Evolutionary conservation across 2,113 vertebrate species (phyloP), one percentile per base, ranked within the genome.

Genomic region (Hemichromis elongatus): DNA sequence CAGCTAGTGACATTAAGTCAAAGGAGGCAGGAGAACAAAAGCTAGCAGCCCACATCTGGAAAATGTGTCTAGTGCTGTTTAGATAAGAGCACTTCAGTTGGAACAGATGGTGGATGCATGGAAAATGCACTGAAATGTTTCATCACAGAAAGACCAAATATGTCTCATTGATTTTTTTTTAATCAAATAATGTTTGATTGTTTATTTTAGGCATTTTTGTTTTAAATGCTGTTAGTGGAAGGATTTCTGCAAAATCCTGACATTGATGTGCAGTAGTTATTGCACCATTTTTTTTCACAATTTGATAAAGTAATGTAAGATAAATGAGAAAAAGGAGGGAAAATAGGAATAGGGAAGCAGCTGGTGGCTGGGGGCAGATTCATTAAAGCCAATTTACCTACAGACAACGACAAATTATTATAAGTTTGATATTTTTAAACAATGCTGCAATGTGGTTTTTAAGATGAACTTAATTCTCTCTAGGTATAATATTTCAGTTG

Each of bases 31-130:
- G 68, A 28, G 24, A 73, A 47, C 42, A 73, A 73, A 73, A 73
- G 68, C 68, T 73, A 73, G 11, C 68, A 73, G 42, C 24, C 68
- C 68, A 73, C 68, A 73, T 47, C 68, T 47, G 42, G 68, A 73
- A 70, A 47, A 73, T 73, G 68, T 73, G 68, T 73, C 40, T 28
- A 5, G 16, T 7, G 24, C 14, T 0, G 42, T 73, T 19, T 47
- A 47, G 68, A 73, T 73, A 73, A 47, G 42, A 47, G 26, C 24
- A 28, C 3, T 47, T 28, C 24, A 73, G 66, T 73, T 73, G 24
- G 40, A 73, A 73, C 40, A 73, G 68, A 47, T 28, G 24, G 68
- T 5, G 68, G 40, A 28, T 28, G 24, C 68, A 73, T 47, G 42
- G 68, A 12, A 73, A 73, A 73, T 19, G 40, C 0, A 73, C 40